These are phyloP conservation scores for Gadus macrocephalus DNA, from an alignment of 2,113 vertebrate genomes.

Conservation along the genomic window DNA sequence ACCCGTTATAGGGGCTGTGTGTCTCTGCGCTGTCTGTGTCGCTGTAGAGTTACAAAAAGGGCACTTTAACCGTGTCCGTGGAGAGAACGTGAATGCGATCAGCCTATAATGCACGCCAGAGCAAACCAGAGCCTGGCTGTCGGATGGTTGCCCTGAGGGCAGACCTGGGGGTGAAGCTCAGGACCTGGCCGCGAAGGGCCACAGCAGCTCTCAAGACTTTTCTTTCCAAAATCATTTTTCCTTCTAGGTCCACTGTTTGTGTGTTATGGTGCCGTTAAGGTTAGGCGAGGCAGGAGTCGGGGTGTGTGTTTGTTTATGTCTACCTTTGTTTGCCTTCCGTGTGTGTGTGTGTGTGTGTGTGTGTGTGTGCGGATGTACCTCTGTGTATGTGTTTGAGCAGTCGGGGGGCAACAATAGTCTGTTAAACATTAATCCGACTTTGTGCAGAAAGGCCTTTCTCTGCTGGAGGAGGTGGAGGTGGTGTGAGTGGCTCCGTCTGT, in stretches of 20 bases:
- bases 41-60: slow-evolving; percentile 26
- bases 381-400: neutral
- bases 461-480: neutral
- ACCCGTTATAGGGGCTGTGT: no score
- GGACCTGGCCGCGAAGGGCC: no score
- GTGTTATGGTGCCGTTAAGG: no score
- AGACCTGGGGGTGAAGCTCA: slow-evolving; percentile 1
- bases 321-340: neutral
- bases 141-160: slow-evolving; percentile 26
- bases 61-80: slow-evolving; percentile 24
- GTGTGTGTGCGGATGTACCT: no score
- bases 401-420: slow-evolving; percentile 47
- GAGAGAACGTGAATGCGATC: slow-evolving; percentile 29
- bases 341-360: no score
- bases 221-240: no score
- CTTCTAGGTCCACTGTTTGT: no score
- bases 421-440: slow-evolving; percentile 65
- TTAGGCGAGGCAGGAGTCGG: no score
- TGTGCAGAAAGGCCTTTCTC: slow-evolving; percentile 45
- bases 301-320: neutral
- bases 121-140: slow-evolving; percentile 31
- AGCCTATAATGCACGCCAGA: slow-evolving; percentile 33
- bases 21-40: no score
- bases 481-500: slow-evolving; percentile 22
- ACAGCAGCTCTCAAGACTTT: no score